Conservation (phyloP, 2,888 invertebrate genomes). For the Aporophyla lueneburgensis region DNA sequence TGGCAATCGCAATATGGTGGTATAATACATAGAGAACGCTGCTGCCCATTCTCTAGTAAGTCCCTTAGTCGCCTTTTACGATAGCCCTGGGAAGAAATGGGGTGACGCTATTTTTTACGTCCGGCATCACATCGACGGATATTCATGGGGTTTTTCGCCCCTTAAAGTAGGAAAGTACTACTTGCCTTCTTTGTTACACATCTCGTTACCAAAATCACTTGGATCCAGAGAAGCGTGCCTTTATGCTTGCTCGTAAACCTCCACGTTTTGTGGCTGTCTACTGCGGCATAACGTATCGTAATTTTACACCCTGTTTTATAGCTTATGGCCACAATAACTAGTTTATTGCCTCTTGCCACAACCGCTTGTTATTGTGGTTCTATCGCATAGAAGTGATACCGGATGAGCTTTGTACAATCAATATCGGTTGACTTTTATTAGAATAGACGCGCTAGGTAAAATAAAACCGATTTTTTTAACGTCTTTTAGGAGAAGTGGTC, state of each 20-base stretch:
- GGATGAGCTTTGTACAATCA: constrained; percentile 13
- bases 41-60: no score
- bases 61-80: no score
- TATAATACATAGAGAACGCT: no score
- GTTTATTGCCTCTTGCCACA: constrained; percentile 43
- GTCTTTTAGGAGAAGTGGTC: no score
- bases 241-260: constrained; percentile 51
- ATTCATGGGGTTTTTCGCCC: not conserved
- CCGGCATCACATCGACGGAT: not conserved
- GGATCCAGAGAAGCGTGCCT: constrained; percentile 9
- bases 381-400: constrained; percentile 27
- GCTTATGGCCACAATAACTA: constrained; percentile 48
- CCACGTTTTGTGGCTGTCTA: constrained; percentile 40
- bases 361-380: constrained; percentile 32
- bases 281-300: constrained; percentile 42
- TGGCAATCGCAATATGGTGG: no score
- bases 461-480: not conserved
- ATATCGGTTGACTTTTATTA: not conserved
- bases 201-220: constrained; percentile 37
- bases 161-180: no score
- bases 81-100: no score
- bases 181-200: not conserved
- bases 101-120: no score
- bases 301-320: constrained; percentile 50
- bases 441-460: not conserved